These are phyloP conservation scores for Lysandra coridon DNA, from an alignment of 2,888 invertebrate genomes.

Conservation along the genomic window DNA sequence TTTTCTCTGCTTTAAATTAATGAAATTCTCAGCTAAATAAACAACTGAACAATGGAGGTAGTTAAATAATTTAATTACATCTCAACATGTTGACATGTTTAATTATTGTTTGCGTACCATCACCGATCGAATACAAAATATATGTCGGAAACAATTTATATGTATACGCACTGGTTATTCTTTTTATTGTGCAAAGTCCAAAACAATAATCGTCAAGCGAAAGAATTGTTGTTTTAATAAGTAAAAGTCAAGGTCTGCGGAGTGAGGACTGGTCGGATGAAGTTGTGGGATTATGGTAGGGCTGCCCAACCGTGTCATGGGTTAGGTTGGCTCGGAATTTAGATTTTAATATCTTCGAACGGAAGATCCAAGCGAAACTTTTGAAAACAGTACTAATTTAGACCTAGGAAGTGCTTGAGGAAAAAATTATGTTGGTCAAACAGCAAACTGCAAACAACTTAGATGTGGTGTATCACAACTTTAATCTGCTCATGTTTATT, in stretches of 20 bases:
- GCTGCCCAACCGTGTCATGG: background rate
- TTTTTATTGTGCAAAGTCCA: conserved; percentile 34
- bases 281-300: conserved; percentile 4
- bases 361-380: too few species aligned
- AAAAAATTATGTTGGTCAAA: too few species aligned
- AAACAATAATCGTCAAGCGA: conserved; percentile 38
- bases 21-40: background rate
- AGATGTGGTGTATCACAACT: too few species aligned
- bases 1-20: background rate
- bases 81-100: conserved; percentile 21
- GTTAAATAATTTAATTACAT: conserved; percentile 15
- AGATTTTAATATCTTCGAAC: too few species aligned
- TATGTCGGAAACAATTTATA: conserved; percentile 32
- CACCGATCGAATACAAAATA: conserved; percentile 3
- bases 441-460: too few species aligned
- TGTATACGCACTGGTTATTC: conserved; percentile 26
- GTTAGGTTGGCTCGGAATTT: too few species aligned
- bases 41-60: conserved; percentile 10
- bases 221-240: conserved; percentile 38
- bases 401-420: too few species aligned
- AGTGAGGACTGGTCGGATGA: conserved; percentile 34
- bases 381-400: too few species aligned
- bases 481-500: too few species aligned
- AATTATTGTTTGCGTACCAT: conserved; percentile 14
- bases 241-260: conserved; percentile 42